Base-by-base conservation (phyloP, 2,888 invertebrate genomes). In the Octodonta nipae region DNA sequence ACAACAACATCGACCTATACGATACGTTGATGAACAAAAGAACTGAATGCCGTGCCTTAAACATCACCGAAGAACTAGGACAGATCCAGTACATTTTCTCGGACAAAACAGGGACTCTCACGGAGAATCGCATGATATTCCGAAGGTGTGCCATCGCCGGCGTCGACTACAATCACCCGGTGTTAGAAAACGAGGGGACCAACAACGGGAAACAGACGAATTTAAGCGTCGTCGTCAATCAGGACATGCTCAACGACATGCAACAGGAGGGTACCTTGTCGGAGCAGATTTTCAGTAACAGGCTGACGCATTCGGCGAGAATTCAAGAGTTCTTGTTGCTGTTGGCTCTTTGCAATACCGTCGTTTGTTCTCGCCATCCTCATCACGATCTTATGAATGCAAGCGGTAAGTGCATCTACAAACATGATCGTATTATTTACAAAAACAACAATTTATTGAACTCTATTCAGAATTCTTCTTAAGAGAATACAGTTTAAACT, bases 91-190 rank as follows among this genome's bases (percentile, higher is more conserved):
- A 95, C 54, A 73, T 96, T 42, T 95, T 96, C 64, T 89, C 88
- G 6, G 96, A 96, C 60, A 96, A 96, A 65, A 96, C 96, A 1
- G 96, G 96, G 4, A 96, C 96, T 2, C 65, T 96, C 34, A 96
- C 96, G 1, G 93, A 95, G 63, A 96, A 96, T 61, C 82, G 88
- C 61, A 96, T 96, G 95, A 74, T 92, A 52, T 96, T 96, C 63
- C 75, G 88, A 34, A 71, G 85, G 29, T 95, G 93, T 55, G 78
- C 85, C 2, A 79, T 95, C 14, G 81, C 77, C 13, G 93, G 91
- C 0, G 73, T 79, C 24, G 91, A 95, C 62, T 95, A 89, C 56
- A 79, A 81, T 52, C 89, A 89, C 57, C 75, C 77, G 1, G 71
- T 80, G 14, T 71, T 82, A 4, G 76, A 80, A 40, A 71, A 75